Evolutionary conservation across 2,113 vertebrate genomes (phyloP), one percentile per base, ranked within the genome.

Genomic region (Pycnonotus jocosus): DNA sequence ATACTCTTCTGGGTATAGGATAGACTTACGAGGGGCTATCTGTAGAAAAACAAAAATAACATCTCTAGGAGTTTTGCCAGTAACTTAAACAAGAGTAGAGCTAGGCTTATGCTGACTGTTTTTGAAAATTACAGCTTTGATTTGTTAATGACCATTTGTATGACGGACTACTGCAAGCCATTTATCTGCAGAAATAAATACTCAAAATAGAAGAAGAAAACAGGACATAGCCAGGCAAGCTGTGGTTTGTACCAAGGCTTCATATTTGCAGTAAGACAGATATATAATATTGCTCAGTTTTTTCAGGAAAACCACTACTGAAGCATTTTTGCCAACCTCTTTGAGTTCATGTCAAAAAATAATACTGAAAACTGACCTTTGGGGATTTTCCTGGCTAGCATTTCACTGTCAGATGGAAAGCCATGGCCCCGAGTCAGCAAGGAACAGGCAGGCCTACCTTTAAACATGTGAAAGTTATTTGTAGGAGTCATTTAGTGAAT

Each of bases 241-340:
- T 93, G 90, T 65, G 88, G 90, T 94, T 92, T 94, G 56, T 68
- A 88, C 76, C 72, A 83, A 92, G 90, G 88, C 48, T 93, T 93
- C 86, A 57, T 69, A 92, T 94, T 95, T 96, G 77, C 90, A 90
- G 90, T 92, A 92, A 88, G 76, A 92, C 71, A 83, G 79, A 88
- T 92, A 86, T 76, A 78, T 86, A 95, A 94, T 95, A 96, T 90
- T 86, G 72, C 58, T 90, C 37, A 6, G 1, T 28, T 94, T 91
- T 88, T 93, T 64, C 54, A 71, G 50, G 69, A 96, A 96, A 96
- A 92, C 37, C 94, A 83, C 71, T 93, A 76, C 88, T 76, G 80
- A 93, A 71, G 86, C 60, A 23, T 45, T 96, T 92, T 92, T 92
- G 80, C 85, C 71, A 90, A 48, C 30, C n/a, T 86, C 45, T 86